phyloP scores from a whole-genome alignment of 2,113 vertebrate species.

The Naja naja region DNA sequence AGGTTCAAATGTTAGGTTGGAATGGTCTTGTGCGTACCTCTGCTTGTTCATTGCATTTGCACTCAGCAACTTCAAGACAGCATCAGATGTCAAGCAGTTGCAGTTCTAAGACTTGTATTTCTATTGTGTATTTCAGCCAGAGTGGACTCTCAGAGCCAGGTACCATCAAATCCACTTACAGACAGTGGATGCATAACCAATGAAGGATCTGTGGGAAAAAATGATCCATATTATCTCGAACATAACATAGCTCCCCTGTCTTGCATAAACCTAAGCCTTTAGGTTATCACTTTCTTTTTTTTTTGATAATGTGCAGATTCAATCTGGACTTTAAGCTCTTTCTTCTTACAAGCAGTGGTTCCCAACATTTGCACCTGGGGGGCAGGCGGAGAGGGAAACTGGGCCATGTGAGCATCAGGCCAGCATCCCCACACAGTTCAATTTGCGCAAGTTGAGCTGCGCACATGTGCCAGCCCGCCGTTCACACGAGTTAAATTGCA shows the following conservation, averaged over 20 bases:
- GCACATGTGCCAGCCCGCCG: no score
- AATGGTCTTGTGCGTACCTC: not conserved
- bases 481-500: no score
- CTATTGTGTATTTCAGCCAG: not conserved
- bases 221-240: not conserved
- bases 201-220: not conserved
- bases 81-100: not conserved
- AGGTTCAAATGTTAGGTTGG: not conserved
- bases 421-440: no score
- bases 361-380: no score
- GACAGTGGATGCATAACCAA: not conserved
- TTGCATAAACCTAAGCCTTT: not conserved
- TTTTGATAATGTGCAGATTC: not conserved
- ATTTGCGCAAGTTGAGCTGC: no score
- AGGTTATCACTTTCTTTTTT: not conserved
- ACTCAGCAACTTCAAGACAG: not conserved
- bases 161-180: not conserved
- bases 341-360: no score
- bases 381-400: rapidly evolving
- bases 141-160: not conserved
- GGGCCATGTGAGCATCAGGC: no score
- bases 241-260: not conserved
- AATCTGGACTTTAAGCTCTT: not conserved
- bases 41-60: not conserved
- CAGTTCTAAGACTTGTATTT: not conserved